Evolutionary conservation across 2,113 vertebrate genomes (phyloP), one percentile per base, ranked within the genome.

Genomic region (Trichomycterus rosablanca): DNA sequence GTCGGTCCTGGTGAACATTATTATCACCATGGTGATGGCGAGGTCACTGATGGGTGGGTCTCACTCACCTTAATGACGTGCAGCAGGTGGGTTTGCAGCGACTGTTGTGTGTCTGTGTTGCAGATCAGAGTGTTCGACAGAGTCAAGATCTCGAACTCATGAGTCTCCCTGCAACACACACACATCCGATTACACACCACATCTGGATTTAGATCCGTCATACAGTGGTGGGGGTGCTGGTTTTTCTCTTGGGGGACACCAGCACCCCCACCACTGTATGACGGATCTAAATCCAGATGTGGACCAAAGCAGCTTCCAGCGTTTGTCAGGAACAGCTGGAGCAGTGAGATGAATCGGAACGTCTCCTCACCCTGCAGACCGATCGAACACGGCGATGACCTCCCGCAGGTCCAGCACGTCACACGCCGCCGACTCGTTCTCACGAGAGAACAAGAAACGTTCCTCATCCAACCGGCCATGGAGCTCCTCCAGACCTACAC

Each of bases 391-490:
- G 0, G 85, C 81, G 19, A 78, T 71, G 64, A 87, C 82, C 15
- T 89, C 86, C 18, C 76, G 69, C 39, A 89, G 73, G 63, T 89
- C 86, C 0, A 89, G 77, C 10, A 87, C 86, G 1, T 89, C 87
- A 12, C 76, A 88, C 0, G 84, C 83, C 1, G 86, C 87, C 0
- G 86, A 83, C 3, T 87, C 59, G 0, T 87, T 86, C 52, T 87
- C 85, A 12, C 82, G 30, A 0, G 85, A 89, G 70, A 89, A 89
- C 6, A 89, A 73, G 19, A 89, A 87, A 8, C 81, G 81, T 68
- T 89, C 87, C 0, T 87, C 84, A 24, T 89, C 85, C 69, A 89
- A 71, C 74, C 87, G 88, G 0, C 86, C 86, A 2, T 88, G 86
- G 19, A 89, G 84, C 70, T 86, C 83, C 70, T 88, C 85, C 39